Evolutionary conservation across 2,113 vertebrate species (phyloP), one percentile per base, ranked within the genome.

Genomic region (Gopherus flavomarginatus): DNA sequence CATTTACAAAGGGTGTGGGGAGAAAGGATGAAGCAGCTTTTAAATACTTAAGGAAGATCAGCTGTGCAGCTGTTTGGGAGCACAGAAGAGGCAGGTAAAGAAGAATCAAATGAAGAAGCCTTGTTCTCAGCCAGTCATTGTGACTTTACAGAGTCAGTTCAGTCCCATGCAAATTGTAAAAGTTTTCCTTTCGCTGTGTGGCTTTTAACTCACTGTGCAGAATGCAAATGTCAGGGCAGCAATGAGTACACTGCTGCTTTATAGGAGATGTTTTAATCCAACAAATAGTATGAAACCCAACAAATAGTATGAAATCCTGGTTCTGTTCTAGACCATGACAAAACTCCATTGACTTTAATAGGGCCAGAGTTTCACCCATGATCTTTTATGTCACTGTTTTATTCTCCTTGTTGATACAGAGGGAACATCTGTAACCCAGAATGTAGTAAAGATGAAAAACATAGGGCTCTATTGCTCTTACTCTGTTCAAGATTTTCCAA

Each of bases 121-220:
- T 78, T 1, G 0, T 69, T 82, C 87, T 82, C 4, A 5, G 75
- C 22, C 27, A 83, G n/a, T 17, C 57, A 13, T 69, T 12, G 42
- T 50, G 0, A 0, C 75, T 94, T 84, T 56, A 38, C 27, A 77
- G 78, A 35, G 29, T 27, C 57, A n/a, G 29, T 82, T 12, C 52
- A 77, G 14, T 31, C 19, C n/a, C 90, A 52, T 24, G 22, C 65
- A 90, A 91, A 57, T 1, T 35, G 38, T 8, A 65, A 83, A 90
- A 53, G 3, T 35, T 89, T 75, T 3, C 26, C 21, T 49, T 0
- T 62, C 47, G 14, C 54, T 11, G 1, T 2, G 6, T 57, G 2
- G 6, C n/a, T 56, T 82, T 90, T 22, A 42, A 65, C 57, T 8
- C 26, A 80, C 44, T 21, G 10, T 56, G 38, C 2, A 1, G 49